Evolutionary conservation across 2,113 vertebrate genomes (phyloP), one percentile per base, ranked within the genome.

Genomic region (Zingel zingel): DNA sequence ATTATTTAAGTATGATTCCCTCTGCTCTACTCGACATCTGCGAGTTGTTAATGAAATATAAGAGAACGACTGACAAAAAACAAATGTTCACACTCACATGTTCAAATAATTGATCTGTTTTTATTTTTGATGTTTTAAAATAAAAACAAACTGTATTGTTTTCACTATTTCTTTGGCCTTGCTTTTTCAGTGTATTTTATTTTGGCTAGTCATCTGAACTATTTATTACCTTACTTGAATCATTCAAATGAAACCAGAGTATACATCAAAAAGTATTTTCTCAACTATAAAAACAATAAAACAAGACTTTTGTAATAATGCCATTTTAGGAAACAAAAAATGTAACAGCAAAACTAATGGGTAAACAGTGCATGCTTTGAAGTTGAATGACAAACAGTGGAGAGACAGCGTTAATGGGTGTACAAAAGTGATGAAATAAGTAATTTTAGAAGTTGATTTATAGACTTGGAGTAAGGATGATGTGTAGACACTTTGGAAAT

Each of bases 211-310:
- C 51, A 45, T 65, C 23, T 68, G 43, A 77, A 69, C 75, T 51
- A 78, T 68, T 68, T 64, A 79, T 79, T 54, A 43, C 25, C 53
- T 58, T 36, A 64, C 30, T 25, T 65, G 18, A 75, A 39, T 64
- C 69, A 23, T 57, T 39, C 15, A 79, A 47, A 45, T 21, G 2
- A 74, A 73, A 10, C 43, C 18, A 53, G 21, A 58, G 6, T 43
- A n/a, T 12, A 74, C 5, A 7, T 27, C n/a, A 19, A 15, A 61
- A 72, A 27, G 18, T 67, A 56, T 73, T 83, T 86, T 79, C 39
- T 81, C 74, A 77, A 54, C 5, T 56, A 50, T 56, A 13, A 36
- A 80, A 86, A 77, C 48, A 75, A 51, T 23, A 36, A 23, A 16
- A 74, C 6, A 59, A 39, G 23, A 19, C 39, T 23, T 74, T 77